phyloP scores from a whole-genome alignment of 2,113 vertebrate species.

The Solea solea region DNA sequence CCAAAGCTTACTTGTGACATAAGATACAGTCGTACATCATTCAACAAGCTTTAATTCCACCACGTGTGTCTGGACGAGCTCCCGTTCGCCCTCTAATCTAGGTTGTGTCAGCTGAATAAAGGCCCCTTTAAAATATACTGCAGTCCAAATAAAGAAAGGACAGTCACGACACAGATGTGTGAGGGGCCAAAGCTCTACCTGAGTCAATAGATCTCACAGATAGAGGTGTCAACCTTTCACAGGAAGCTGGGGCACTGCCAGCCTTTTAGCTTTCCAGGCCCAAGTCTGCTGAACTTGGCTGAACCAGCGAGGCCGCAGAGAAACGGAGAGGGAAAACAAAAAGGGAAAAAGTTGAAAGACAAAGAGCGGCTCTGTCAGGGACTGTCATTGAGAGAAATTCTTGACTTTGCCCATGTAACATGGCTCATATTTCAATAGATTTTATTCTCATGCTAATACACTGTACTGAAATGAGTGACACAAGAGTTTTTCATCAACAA shows the following conservation, averaged over 20 bases:
- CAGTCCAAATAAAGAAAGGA: slow-evolving; percentile 51
- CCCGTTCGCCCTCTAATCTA: slow-evolving; percentile 46
- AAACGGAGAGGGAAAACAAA: slow-evolving; percentile 24
- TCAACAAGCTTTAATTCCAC: slow-evolving; percentile 60
- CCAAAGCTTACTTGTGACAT: slow-evolving; percentile 18
- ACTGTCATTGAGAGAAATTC: slow-evolving; percentile 9
- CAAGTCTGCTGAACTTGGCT: slow-evolving; percentile 49
- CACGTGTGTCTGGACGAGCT: slow-evolving; percentile 24
- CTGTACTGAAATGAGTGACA: background rate
- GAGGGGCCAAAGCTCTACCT: slow-evolving; percentile 37
- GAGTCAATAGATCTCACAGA: slow-evolving; percentile 73
- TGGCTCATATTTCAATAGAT: background rate
- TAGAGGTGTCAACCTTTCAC: slow-evolving; percentile 69
- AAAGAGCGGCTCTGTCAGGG: slow-evolving; percentile 16
- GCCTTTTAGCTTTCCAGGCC: slow-evolving; percentile 43
- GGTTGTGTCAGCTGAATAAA: slow-evolving; percentile 63
- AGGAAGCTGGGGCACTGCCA: slow-evolving; percentile 36
- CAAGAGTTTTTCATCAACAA: no score
- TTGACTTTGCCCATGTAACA: background rate
- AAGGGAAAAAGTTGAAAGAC: slow-evolving; percentile 3
- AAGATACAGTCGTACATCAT: slow-evolving; percentile 29
- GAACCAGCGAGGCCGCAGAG: slow-evolving; percentile 40
- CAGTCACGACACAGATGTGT: slow-evolving; percentile 55
- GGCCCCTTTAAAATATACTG: slow-evolving; percentile 44
- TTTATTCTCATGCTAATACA: background rate